These are phyloP conservation scores for Ginglymostoma cirratum DNA, from an alignment of 2,113 vertebrate genomes.

Conservation along the genomic window DNA sequence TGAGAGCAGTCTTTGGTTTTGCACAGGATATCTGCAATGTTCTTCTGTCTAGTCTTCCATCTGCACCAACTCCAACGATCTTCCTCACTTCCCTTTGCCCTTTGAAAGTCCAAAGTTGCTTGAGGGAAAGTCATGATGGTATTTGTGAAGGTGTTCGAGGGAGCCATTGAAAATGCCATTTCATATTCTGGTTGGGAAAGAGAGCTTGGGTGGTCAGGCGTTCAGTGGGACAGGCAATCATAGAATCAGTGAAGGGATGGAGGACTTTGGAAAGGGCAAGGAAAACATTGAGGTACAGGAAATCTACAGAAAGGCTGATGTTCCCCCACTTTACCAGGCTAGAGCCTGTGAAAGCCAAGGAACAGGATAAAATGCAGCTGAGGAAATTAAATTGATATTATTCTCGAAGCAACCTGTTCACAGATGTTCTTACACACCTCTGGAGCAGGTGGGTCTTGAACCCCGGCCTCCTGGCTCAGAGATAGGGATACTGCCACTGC, in stretches of 20 bases:
- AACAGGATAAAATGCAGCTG: neutral
- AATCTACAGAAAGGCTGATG: neutral
- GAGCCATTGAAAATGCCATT: neutral
- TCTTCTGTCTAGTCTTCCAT: neutral
- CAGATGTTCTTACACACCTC: too few relatives aligned
- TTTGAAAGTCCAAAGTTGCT: neutral
- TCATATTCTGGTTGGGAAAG: neutral
- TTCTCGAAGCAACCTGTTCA: too few relatives aligned
- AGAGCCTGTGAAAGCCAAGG: neutral
- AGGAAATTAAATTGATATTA: neutral
- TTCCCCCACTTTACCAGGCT: neutral
- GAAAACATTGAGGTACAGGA: neutral
- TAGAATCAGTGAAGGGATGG: neutral
- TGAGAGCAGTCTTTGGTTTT: neutral
- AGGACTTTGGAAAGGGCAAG: neutral
- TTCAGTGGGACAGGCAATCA: neutral
- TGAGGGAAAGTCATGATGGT: neutral
- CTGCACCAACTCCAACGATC: neutral
- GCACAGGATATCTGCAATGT: neutral
- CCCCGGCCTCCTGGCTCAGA: too few relatives aligned
- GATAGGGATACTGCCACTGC: too few relatives aligned
- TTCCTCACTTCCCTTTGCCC: too few relatives aligned
- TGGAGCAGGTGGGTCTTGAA: too few relatives aligned
- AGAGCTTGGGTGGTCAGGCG: neutral
- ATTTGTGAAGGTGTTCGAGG: neutral